Conservation (phyloP, 2,797 vertebrate species). For the Mormyrus hasselquistii region DNA sequence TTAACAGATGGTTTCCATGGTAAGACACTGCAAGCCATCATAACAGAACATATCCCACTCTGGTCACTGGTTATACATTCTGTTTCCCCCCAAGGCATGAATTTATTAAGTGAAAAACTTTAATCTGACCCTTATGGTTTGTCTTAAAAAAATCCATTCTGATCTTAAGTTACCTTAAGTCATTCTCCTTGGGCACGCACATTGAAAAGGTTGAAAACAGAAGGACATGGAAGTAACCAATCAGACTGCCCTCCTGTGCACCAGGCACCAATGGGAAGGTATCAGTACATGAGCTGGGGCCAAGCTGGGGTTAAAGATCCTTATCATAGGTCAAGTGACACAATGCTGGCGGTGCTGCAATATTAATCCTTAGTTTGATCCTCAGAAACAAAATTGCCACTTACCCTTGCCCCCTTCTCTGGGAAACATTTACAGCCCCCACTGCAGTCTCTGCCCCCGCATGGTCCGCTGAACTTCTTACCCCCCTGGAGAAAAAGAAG, state of each 20-base stretch:
- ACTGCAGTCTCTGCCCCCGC: conserved; percentile 93
- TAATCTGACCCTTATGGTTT: neutral
- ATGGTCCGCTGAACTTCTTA: conserved; percentile 79
- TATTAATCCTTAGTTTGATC: neutral
- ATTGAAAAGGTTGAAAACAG: neutral
- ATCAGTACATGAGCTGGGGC: neutral
- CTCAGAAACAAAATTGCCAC: conserved; percentile 41
- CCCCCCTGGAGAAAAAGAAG: conserved; percentile 66
- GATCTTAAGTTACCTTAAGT: neutral
- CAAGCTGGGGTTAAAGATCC: neutral
- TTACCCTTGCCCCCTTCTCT: conserved; percentile 92
- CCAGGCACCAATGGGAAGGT: neutral
- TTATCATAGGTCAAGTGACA: neutral
- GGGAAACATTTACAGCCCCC: conserved; percentile 88
- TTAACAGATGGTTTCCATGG: conserved; percentile 5
- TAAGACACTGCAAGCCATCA: neutral
- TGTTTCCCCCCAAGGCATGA: neutral
- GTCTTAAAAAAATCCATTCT: neutral
- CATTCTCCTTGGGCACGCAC: neutral
- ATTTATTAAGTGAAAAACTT: neutral
- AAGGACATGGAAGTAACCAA: neutral
- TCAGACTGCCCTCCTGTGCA: neutral
- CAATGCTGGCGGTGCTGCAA: neutral
- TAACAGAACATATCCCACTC: neutral
- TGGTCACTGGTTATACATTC: neutral